Evolutionary conservation across 2,888 invertebrate genomes (phyloP), one percentile per base, ranked within the genome.

Genomic region (Hecatera dysodea): DNA sequence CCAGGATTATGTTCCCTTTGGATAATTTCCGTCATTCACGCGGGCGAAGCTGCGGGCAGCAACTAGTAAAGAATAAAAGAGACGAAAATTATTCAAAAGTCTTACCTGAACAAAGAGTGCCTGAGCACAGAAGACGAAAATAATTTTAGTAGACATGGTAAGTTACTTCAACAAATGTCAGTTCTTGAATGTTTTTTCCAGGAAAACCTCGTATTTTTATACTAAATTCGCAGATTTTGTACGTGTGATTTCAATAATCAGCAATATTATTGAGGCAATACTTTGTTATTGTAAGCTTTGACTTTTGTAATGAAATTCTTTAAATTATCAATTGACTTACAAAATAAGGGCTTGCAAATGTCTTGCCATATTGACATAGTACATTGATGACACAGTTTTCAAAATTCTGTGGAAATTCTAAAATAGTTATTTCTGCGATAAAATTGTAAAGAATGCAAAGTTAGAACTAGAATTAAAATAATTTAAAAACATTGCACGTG

Each of bases 61-160:
- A n/a, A n/a, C n/a, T n/a, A n/a, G n/a, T n/a, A n/a, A n/a, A n/a
- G n/a, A n/a, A n/a, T n/a, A n/a, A n/a, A n/a, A n/a, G 36, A 36
- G 9, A 9, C 11, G 39, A 39, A 39, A 39, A 5, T 39, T 0
- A 4, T 39, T 39, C 0, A 46, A 44, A 48, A 27, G 12, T 39
- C 60, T 72, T 50, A 79, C 80, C 75, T 79, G 75, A 0, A 63
- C 0, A 5, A 71, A 42, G 24, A 75, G 46, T 48, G 62, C 80
- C 50, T 67, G 80, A 39, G 61, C 67, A 42, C 78, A 75, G 11
- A 75, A 33, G 2, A 67, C 52, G 15, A 80, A 15, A 9, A 80
- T 22, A 11, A 56, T 15, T 9, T 75, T 75, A 12, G 55, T 39
- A 52, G 57, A 62, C 80, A 79, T 79, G 44, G 17, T 50, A 57